phyloP scores from a whole-genome alignment of 1,140 invertebrate species.

The Conus ventricosus region DNA sequence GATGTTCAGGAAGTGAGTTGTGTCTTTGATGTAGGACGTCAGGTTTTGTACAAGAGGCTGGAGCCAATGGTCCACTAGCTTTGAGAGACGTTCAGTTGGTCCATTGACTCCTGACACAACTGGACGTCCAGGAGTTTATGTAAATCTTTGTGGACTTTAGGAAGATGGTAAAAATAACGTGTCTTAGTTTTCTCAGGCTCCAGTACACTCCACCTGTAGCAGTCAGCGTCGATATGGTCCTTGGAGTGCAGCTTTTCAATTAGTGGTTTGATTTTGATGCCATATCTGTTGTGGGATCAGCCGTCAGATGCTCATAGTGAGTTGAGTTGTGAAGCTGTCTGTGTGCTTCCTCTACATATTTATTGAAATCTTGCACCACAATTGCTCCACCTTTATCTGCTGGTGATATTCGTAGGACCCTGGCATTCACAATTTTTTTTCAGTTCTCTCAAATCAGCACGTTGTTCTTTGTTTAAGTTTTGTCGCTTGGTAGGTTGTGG shows the following conservation, averaged over 20 bases:
- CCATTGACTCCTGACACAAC: constrained; percentile 1
- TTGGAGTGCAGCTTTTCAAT: neutral
- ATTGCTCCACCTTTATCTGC: neutral
- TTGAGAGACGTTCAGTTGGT: neutral
- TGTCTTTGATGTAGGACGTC: neutral
- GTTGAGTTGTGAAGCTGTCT: neutral
- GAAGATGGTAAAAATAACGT: neutral
- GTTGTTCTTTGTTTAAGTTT: neutral
- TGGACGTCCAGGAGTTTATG: neutral
- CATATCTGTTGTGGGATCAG: neutral
- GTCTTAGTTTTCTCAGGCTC: neutral
- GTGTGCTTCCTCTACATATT: neutral
- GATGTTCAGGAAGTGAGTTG: neutral
- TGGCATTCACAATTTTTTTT: neutral
- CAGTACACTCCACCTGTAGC: no score
- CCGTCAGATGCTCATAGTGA: neutral
- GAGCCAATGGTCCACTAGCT: neutral
- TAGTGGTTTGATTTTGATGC: neutral
- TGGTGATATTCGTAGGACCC: neutral
- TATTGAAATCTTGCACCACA: neutral
- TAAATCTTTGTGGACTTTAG: neutral
- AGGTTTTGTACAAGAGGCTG: neutral
- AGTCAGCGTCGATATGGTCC: neutral
- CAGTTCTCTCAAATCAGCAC: neutral
- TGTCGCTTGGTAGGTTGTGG: neutral